Conservation (phyloP, 2,113 vertebrate species). For the Ardeotis arabs region DNA sequence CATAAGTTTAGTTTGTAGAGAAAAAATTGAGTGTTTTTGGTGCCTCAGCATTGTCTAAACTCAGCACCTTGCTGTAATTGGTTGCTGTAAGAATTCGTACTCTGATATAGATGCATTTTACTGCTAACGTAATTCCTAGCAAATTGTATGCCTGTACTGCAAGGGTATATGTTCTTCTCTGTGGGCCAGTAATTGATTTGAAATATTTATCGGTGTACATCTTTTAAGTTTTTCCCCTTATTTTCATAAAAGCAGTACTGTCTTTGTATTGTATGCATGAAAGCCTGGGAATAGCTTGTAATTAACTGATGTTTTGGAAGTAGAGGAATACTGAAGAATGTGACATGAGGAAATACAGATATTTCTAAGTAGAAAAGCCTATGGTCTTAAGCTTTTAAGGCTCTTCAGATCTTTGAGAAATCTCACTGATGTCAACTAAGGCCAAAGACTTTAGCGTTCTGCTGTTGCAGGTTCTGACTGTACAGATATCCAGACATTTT, state of each 20-base stretch:
- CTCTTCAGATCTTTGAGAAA: background rate
- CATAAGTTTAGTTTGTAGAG: background rate
- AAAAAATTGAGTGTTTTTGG: background rate
- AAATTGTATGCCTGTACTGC: background rate
- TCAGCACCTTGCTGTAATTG: background rate
- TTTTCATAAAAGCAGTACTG: background rate
- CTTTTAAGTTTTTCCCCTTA: background rate
- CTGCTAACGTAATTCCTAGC: background rate
- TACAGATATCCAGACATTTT: background rate
- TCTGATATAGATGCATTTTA: background rate
- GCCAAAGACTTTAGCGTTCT: background rate
- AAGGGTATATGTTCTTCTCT: background rate
- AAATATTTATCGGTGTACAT: background rate
- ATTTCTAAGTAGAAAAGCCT: background rate
- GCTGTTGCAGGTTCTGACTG: background rate
- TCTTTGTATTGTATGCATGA: background rate
- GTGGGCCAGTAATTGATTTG: background rate
- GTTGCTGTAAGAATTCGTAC: background rate
- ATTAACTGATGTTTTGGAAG: background rate
- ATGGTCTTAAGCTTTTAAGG: background rate
- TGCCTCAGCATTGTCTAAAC: background rate
- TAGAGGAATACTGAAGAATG: background rate
- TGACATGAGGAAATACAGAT: background rate
- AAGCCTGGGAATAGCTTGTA: background rate
- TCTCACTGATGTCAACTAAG: background rate